Evolutionary conservation across 53 echinoderm and acorn worm genomes (phyloP).

Genomic region (Paracentrotus lividus): DNA sequence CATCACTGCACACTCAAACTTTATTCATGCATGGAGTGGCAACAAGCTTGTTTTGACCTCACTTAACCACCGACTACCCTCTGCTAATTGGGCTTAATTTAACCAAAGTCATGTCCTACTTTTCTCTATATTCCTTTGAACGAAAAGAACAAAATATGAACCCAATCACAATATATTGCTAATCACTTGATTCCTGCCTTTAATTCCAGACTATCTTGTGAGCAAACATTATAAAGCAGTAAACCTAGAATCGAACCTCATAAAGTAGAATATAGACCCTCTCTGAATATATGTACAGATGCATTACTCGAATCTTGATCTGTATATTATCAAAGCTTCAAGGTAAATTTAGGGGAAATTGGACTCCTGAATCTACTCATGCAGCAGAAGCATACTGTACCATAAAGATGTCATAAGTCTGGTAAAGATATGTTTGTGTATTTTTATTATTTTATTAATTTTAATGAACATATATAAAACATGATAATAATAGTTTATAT

Average conservation of each 20-base stretch:
- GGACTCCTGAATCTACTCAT: too few relatives aligned
- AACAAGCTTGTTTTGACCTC: constrained; percentile 23
- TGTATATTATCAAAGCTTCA: too few relatives aligned
- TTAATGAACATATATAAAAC: too few relatives aligned
- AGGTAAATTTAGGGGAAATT: too few relatives aligned
- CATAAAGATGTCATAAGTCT: too few relatives aligned
- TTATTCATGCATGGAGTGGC: not conserved
- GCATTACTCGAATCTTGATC: too few relatives aligned
- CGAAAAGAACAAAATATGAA: too few relatives aligned
- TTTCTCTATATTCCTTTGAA: not conserved
- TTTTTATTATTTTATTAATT: too few relatives aligned
- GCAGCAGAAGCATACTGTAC: too few relatives aligned
- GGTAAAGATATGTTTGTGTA: too few relatives aligned
- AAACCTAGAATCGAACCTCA: not conserved
- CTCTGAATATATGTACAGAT: too few relatives aligned
- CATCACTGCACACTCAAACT: constrained; percentile 11
- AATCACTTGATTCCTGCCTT: not conserved
- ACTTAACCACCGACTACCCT: not conserved
- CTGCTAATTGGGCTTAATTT: not conserved
- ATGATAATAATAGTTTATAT: too few relatives aligned
- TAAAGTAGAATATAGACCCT: not conserved
- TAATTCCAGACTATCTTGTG: not conserved
- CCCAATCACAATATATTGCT: not conserved
- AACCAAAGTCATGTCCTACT: not conserved
- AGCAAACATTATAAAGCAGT: not conserved